Evolutionary conservation across 2,888 invertebrate genomes (phyloP).

Genomic region (Erebia aethiops): DNA sequence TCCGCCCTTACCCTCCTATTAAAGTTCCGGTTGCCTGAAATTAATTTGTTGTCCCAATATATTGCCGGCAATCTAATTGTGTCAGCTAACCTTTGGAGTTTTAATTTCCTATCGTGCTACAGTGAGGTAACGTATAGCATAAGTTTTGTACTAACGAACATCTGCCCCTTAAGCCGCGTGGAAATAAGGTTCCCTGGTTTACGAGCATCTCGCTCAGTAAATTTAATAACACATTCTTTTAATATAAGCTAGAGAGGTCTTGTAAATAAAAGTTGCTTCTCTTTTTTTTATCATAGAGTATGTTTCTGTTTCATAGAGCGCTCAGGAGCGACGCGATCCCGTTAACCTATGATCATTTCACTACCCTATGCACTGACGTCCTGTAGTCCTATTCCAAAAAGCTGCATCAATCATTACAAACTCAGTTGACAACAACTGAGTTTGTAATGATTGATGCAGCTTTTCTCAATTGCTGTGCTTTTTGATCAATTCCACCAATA

Average conservation of each 20-base stretch:
- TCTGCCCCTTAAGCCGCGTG: conserved; percentile 30
- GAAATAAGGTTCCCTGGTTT: conserved; percentile 24
- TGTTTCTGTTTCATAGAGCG: background rate
- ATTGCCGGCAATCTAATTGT: conserved; percentile 63
- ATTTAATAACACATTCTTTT: conserved; percentile 17
- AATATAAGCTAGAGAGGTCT: background rate
- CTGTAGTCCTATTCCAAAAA: too few relatives aligned
- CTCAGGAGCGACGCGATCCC: background rate
- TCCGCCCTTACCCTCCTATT: conserved; percentile 41
- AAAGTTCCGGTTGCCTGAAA: conserved; percentile 51
- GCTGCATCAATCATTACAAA: too few relatives aligned
- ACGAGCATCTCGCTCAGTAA: conserved; percentile 23
- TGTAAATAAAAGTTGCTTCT: background rate
- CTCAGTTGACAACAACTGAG: too few relatives aligned
- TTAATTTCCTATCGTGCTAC: conserved; percentile 41
- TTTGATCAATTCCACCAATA: too few relatives aligned
- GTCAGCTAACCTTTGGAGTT: conserved; percentile 54
- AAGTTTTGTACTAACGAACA: conserved; percentile 36
- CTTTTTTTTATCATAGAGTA: background rate
- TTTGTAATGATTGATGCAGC: too few relatives aligned
- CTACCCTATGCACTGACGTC: too few relatives aligned
- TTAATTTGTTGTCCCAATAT: conserved; percentile 62
- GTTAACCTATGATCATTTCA: background rate
- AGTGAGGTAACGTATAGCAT: conserved; percentile 17
- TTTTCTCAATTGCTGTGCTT: too few relatives aligned